phyloP scores from a whole-genome alignment of 2,888 invertebrate genomes.

The Lochmaea capreae region DNA sequence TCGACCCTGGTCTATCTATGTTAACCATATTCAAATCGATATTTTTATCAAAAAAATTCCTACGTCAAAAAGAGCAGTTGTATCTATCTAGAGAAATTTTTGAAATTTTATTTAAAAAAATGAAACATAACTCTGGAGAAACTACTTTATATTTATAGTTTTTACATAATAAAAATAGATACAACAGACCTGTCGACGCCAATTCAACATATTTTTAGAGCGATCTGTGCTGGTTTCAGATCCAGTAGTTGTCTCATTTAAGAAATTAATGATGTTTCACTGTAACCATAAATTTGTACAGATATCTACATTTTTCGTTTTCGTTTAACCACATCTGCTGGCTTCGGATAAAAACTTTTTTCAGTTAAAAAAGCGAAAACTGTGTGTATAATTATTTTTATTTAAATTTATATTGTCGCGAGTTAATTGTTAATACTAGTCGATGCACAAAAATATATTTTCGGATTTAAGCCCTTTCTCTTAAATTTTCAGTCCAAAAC shows the following conservation, averaged over 20 bases:
- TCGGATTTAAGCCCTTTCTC: too few species aligned
- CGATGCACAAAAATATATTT: neutral
- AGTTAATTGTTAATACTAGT: neutral
- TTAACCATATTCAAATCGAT: too few species aligned
- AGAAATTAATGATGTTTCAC: constrained; percentile 28
- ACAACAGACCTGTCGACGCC: constrained; percentile 21
- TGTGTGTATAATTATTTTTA: neutral
- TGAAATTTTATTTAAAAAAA: too few species aligned
- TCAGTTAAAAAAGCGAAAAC: neutral
- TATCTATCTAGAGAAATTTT: neutral
- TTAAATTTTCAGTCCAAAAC: too few species aligned
- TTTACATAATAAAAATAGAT: constrained; percentile 17
- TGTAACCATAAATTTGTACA: constrained; percentile 13
- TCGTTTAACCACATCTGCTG: constrained; percentile 25
- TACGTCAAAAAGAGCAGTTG: neutral
- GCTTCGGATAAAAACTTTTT: constrained; percentile 22
- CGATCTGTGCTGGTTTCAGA: constrained; percentile 56
- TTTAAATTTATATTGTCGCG: neutral
- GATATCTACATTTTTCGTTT: neutral
- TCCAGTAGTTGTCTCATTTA: constrained; percentile 41
- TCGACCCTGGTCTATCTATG: too few species aligned
- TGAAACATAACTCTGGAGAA: too few species aligned
- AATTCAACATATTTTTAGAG: constrained; percentile 28
- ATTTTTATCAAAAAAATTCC: neutral
- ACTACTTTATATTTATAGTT: too few species aligned